Percentiles rank a stretch among this genome's conserved stretches.
Evolutionary conservation across 2,888 invertebrate species (phyloP).

Genomic region (Pseudolycoriella hygida): DNA sequence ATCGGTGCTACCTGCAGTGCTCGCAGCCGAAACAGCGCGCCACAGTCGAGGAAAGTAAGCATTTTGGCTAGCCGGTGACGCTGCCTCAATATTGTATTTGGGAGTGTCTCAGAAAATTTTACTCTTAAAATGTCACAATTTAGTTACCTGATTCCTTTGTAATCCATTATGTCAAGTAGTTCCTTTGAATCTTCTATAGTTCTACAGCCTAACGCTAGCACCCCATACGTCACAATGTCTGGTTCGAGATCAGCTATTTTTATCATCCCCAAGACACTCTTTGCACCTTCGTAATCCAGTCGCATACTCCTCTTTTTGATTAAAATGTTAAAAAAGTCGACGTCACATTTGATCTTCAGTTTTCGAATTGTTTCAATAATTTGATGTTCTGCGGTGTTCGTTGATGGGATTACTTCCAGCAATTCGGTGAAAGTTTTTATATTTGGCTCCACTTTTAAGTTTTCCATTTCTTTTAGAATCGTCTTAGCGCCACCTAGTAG

Average conservation of each 20-base stretch:
- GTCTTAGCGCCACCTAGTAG: slow-evolving; percentile 64
- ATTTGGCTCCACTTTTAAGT: slow-evolving; percentile 47
- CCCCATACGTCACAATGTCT: slow-evolving; percentile 73
- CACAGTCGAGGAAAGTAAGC: no score
- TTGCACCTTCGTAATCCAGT: slow-evolving; percentile 48
- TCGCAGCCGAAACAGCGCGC: no score
- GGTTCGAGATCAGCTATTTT: slow-evolving; percentile 37
- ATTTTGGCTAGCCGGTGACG: no score
- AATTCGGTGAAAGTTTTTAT: slow-evolving; percentile 64
- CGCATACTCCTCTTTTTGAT: slow-evolving; percentile 64
- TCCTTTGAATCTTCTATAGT: slow-evolving; percentile 41
- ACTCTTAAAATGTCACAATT: no score
- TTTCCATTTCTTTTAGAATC: slow-evolving; percentile 57
- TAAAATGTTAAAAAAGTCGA: slow-evolving; percentile 71
- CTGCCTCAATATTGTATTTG: no score
- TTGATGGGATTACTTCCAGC: slow-evolving; percentile 50
- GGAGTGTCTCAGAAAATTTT: no score
- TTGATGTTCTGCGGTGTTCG: slow-evolving; percentile 45
- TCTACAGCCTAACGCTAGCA: slow-evolving; percentile 61
- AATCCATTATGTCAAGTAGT: slow-evolving; percentile 52
- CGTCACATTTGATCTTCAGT: slow-evolving; percentile 45
- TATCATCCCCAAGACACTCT: slow-evolving; percentile 43
- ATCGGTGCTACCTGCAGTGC: no score
- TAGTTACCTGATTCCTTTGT: slow-evolving; percentile 42
- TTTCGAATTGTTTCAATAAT: slow-evolving; percentile 43